phyloP scores from a whole-genome alignment of 2,888 invertebrate genomes.

The Drepanosiphum platanoidis region DNA sequence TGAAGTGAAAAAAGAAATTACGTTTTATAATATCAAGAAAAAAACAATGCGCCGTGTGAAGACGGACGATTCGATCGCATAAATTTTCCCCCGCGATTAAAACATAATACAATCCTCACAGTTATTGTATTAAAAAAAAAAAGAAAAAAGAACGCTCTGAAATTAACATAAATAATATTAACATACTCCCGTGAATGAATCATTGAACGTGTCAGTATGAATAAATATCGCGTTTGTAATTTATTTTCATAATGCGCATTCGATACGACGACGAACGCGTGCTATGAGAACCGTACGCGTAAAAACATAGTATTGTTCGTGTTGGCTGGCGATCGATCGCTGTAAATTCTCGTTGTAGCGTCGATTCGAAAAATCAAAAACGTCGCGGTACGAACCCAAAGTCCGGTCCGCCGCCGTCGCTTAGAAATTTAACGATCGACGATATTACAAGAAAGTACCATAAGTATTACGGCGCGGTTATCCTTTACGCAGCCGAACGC shows the following conservation, averaged over 20 bases:
- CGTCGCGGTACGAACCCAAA: no score
- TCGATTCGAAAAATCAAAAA: no score
- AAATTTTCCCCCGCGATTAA: not conserved
- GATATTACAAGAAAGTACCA: not conserved
- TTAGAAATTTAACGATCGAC: not conserved
- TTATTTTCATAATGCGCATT: not conserved
- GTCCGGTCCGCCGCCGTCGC: no score
- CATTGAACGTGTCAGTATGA: constrained; percentile 24
- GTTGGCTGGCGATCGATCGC: no score
- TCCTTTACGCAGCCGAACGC: not conserved
- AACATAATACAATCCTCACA: constrained; percentile 6
- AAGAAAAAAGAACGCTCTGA: not conserved
- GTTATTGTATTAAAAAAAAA: constrained; percentile 3
- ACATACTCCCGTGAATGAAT: constrained; percentile 23
- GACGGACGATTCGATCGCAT: not conserved
- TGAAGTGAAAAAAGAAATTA: not conserved
- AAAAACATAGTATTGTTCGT: not conserved
- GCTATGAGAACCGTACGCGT: not conserved
- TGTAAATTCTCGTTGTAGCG: no score
- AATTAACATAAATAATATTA: constrained; percentile 28
- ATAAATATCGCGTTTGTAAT: constrained; percentile 33
- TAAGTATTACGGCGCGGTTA: no score
- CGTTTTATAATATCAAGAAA: not conserved
- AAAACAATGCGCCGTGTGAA: not conserved
- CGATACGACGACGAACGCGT: not conserved